Evolutionary conservation across 2,888 invertebrate genomes (phyloP).

Genomic region (Leptopilina myrica): DNA sequence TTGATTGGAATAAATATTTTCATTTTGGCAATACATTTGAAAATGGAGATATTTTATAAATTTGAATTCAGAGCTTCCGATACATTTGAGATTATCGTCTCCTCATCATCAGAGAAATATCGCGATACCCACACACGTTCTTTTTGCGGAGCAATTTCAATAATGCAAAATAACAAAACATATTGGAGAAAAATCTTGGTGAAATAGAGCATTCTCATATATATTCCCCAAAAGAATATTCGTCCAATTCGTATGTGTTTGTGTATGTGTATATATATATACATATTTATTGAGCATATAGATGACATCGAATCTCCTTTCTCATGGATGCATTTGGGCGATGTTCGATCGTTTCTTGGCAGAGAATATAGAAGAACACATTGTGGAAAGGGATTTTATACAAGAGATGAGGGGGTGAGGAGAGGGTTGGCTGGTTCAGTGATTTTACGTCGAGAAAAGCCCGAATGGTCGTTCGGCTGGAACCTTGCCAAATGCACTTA

Average conservation of each 20-base stretch:
- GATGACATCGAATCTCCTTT: slow-evolving; percentile 6
- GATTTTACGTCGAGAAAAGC: slow-evolving; percentile 63
- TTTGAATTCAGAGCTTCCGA: too few relatives aligned
- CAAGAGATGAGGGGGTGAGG: background rate
- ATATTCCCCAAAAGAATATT: background rate
- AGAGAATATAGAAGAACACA: slow-evolving; percentile 6
- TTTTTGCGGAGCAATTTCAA: background rate
- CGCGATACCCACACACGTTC: too few relatives aligned
- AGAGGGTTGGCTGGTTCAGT: slow-evolving; percentile 51
- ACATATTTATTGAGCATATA: background rate
- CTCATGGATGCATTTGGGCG: slow-evolving; percentile 6
- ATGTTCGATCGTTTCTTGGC: slow-evolving; percentile 38
- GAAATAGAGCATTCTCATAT: slow-evolving; percentile 4
- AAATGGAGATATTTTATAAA: too few relatives aligned
- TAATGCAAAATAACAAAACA: background rate
- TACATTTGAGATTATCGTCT: too few relatives aligned
- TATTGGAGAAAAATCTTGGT: slow-evolving; percentile 7
- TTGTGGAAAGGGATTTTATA: slow-evolving; percentile 17
- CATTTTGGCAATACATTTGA: too few relatives aligned
- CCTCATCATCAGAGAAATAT: too few relatives aligned
- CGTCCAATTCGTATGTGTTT: background rate
- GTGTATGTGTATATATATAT: background rate
- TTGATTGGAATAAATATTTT: too few relatives aligned
- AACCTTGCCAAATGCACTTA: slow-evolving; percentile 73
- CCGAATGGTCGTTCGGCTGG: slow-evolving; percentile 62